Base-by-base conservation (phyloP, 2,888 invertebrate species). In the Poecilus cupreus region DNA sequence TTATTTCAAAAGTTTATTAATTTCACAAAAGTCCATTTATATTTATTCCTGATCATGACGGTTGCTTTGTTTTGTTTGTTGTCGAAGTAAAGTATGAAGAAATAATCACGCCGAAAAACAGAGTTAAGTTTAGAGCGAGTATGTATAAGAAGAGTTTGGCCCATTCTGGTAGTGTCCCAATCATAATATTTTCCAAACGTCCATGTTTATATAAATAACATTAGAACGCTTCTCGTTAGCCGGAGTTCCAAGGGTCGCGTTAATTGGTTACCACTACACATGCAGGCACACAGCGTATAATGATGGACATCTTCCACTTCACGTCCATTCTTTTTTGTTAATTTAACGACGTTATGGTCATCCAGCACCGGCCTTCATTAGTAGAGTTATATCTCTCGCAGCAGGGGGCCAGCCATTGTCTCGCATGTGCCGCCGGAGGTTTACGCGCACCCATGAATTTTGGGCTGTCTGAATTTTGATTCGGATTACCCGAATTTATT, bases 401-500 rank as follows among this genome's bases (percentile, higher is more conserved):
- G 72, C 72, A 72, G 72, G 72, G 72, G 72, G 46, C 46, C 32
- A 8, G 37, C 64, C 64, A 68, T 68, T 68, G 64, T 68, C 64
- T 72, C 46, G 72, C 24, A 11, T 8, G 11, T 2, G 37, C 32
- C 32, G 37, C 64, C 8, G 6, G 32, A 8, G 32, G 32, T 32
- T 32, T 32, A 68, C 64, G 11, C 18, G 24, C 20, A 24, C 20
- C 72, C 46, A 70, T 70, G 72, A 72, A 72, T 72, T 24, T 22
- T 39, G 11, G 46, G n/a, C 72, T 75, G 75, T 51, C 75, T 20
- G 32, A 24, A 54, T 49, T 75, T 51, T 51, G 20, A 75, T 75
- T 75, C 51, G 26, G 32, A 51, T 51, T 26, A 54, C 75, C 46
- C 72, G 72, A 72, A 72, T 72, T 72, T 72, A 46, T 72, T 72